Evolutionary conservation across 2,113 vertebrate genomes (phyloP), one percentile per base, ranked within the genome.

Genomic region (Chloebia gouldiae): DNA sequence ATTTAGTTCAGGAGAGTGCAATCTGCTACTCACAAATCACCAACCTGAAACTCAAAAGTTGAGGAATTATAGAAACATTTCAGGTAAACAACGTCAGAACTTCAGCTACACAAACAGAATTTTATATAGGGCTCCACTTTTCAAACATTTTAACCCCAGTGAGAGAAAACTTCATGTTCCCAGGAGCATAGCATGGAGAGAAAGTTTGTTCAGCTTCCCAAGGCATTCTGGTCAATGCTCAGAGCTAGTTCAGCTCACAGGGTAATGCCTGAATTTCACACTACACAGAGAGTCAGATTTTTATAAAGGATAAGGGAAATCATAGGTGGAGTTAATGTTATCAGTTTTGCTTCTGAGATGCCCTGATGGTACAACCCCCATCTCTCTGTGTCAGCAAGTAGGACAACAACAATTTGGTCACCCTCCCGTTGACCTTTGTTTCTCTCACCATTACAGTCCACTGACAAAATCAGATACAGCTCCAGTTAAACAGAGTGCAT

Each of bases 11-110:
- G 94, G 91, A 88, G 77, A 96, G 94, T 91, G 83, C 96, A 97
- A 97, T 97, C 96, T 97, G 96, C 97, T 96, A 27, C 91, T 96
- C 63, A 28, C 93, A 97, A 96, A 96, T 97, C 97, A 97, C 86
- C 78, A 81, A 83, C 73, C 90, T 78, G 93, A 93, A 96, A 92
- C 92, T 89, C 49, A 8, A 56, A 97, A 96, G 93, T 97, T 93
- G 66, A 85, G 78, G 84, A 89, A 93, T 93, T 92, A 96, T 69
- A 92, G 88, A 93, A 95, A 86, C 25, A n/a, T 92, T 96, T 92
- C 93, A 97, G 95, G 93, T 95, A 93, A 92, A 94, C 81, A 84
- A 66, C 19, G 0, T 90, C 83, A 96, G 90, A 94, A 94, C 81
- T 80, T 92, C 37, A 4, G 56, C 40, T 80, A 80, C 88, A 83